Evolutionary conservation across 2,113 vertebrate species (phyloP).

Genomic region (Anarrhichthys ocellatus): DNA sequence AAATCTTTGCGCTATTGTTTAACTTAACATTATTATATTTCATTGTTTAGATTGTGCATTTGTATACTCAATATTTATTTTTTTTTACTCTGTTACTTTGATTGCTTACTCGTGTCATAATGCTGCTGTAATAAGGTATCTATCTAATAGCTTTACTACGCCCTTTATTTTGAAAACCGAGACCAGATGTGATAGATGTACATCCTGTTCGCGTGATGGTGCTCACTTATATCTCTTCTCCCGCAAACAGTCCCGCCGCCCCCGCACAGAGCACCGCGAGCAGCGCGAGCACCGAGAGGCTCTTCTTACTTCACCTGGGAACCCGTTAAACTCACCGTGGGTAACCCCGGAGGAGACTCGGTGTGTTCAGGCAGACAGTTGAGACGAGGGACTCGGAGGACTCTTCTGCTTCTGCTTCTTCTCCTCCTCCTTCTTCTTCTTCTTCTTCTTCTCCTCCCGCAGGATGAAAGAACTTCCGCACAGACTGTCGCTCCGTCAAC

Average conservation of each 20-base stretch:
- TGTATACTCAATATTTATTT: too few relatives aligned
- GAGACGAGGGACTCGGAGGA: constrained; percentile 59
- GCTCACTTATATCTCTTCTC: constrained; percentile 53
- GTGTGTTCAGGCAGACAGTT: constrained; percentile 49
- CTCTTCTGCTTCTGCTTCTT: constrained; percentile 64
- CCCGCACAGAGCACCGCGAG: constrained; percentile 65
- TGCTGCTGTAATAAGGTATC: too few relatives aligned
- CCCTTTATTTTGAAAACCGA: constrained; percentile 37
- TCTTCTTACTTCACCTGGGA: too few relatives aligned
- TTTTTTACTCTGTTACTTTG: too few relatives aligned
- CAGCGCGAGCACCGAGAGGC: too few relatives aligned
- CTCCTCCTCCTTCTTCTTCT: constrained; percentile 50
- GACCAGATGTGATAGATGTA: not conserved
- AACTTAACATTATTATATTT: too few relatives aligned
- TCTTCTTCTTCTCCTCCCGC: constrained; percentile 53
- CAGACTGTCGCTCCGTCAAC: constrained; percentile 68
- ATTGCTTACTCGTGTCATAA: too few relatives aligned
- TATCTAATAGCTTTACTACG: not conserved
- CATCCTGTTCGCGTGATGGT: not conserved
- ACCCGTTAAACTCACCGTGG: too few relatives aligned
- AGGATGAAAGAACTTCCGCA: constrained; percentile 84
- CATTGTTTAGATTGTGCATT: too few relatives aligned
- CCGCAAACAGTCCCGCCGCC: constrained; percentile 81
- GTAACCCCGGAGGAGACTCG: not conserved
- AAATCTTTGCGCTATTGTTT: too few relatives aligned